Percentiles rank a stretch among this genome's conserved stretches.
Evolutionary conservation across 2,797 vertebrate species (phyloP).

Genomic region (Graptemys geographica): DNA sequence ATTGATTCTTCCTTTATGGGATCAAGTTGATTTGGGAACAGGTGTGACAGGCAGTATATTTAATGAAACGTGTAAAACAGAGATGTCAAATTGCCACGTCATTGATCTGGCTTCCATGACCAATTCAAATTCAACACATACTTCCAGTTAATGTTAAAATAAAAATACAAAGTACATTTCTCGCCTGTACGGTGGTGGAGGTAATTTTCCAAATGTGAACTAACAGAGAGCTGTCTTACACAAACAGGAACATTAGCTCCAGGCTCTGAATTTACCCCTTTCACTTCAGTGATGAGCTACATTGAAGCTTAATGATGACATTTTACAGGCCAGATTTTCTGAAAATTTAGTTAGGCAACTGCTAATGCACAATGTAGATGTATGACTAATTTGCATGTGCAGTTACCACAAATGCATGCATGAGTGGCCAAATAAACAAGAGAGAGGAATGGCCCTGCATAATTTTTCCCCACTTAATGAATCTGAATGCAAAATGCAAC

Average conservation of each 20-base stretch:
- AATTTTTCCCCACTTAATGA: neutral
- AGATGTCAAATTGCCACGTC: neutral
- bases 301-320: neutral
- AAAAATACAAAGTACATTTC: neutral
- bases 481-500: neutral
- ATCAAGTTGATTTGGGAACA: neutral
- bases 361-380: neutral
- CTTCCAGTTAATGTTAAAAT: neutral
- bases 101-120: neutral
- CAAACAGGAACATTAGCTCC: neutral
- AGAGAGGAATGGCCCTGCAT: neutral
- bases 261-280: neutral
- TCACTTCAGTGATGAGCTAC: neutral
- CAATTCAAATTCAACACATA: neutral
- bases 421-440: neutral
- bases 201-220: neutral
- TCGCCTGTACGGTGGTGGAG: rapidly evolving
- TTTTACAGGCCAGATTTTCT: neutral
- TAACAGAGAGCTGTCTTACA: neutral
- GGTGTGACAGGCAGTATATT: neutral
- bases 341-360: neutral
- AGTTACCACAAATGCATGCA: neutral
- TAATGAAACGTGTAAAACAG: neutral
- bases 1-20: neutral
- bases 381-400: neutral